Evolutionary conservation across 2,888 invertebrate species (phyloP), one percentile per base, ranked within the genome.

Genomic region (Drosophila sordidula): DNA sequence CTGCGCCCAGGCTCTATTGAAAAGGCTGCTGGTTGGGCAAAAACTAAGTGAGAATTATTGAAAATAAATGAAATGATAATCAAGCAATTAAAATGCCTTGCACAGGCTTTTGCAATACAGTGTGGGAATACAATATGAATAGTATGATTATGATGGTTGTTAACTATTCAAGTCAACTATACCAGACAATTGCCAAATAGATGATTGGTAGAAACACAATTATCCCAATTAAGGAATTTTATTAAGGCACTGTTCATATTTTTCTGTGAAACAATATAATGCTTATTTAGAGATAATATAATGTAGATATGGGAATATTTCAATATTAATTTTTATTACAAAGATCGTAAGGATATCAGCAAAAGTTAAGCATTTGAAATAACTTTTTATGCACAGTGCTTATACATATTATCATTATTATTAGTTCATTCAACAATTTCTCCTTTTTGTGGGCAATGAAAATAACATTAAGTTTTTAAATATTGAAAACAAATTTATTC

Each of bases 31-130:
- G 89, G 85, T 81, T 41, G 47, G 52, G 18, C 39, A 42, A 44
- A 44, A 65, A 41, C 44, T 25, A 77, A 84, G 69, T 71, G 69
- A 49, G 65, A 84, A 65, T 71, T 87, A 84, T 89, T 56, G 81
- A 46, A 59, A 87, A 76, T 89, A 65, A 89, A 83, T 89, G 65
- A 65, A 67, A 64, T 42, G 57, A 66, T 81, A 80, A 80, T 80
- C 74, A 52, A 44, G 45, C 80, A 89, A 89, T 83, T 80, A 59
- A 54, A 65, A 41, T 52, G 57, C 50, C 45, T 22, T 42, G 38
- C 57, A 54, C 14, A 54, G 42, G 25, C 16, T 16, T 18, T 26
- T 36, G 29, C 29, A 57, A 16, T 3, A 11, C 8, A 42, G 34
- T 70, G 84, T 86, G 84, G 77, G 84, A 86, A 86, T 38, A 54